Evolutionary conservation across 2,113 vertebrate species (phyloP).

Genomic region (Nesoenas mayeri): DNA sequence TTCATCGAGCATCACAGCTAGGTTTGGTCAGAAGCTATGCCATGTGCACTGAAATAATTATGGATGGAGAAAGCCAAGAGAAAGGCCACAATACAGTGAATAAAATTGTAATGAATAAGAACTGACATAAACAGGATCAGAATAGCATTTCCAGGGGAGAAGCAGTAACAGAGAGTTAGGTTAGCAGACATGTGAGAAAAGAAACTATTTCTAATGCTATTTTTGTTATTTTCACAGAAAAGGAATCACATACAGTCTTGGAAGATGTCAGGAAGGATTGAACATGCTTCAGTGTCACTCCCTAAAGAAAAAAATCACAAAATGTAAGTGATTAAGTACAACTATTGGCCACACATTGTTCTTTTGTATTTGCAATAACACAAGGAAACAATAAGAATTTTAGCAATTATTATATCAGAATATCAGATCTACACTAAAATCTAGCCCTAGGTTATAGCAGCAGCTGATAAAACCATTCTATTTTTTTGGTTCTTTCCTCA

Average conservation of each 20-base stretch:
- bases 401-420: not conserved
- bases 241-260: not conserved
- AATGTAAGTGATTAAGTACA: not conserved
- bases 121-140: not conserved
- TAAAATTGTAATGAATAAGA: not conserved
- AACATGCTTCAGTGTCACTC: not conserved
- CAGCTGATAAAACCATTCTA: not conserved
- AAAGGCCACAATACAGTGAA: not conserved
- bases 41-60: not conserved
- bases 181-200: not conserved
- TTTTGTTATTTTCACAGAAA: not conserved
- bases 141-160: not conserved
- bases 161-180: not conserved
- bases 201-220: not conserved
- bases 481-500: not conserved
- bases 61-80: not conserved
- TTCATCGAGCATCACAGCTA: not conserved
- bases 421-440: not conserved
- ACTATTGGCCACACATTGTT: not conserved
- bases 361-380: not conserved
- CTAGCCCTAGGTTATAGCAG: not conserved
- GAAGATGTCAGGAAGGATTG: not conserved
- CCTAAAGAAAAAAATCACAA: not conserved
- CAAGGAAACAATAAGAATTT: not conserved
- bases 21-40: not conserved